Evolutionary conservation across 2,888 invertebrate genomes (phyloP), one percentile per base, ranked within the genome.

Genomic region (Arctia plantaginis): DNA sequence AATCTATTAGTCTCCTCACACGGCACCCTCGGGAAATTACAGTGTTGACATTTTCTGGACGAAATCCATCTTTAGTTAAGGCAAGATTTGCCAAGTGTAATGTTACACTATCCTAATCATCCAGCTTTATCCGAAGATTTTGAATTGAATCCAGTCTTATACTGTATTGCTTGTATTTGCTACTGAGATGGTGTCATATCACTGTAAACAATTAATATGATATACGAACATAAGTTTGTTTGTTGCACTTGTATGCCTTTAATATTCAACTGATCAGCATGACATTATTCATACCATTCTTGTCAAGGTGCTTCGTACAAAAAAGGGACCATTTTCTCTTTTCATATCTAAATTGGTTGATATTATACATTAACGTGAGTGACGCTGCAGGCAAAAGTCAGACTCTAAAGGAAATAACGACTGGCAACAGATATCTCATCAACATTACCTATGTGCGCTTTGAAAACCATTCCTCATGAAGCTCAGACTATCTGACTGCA

Each of bases 1-100:
- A 73, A 76, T 76, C 76, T 76, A 70, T 76, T 76, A 76, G 72
- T 70, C 72, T 66, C 55, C 70, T 70, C 70, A 76, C 33, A 76
- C 73, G 67, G 41, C 67, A 47, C 75, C 67, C 72, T 62, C 39
- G 76, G 76, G 76, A 76, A 76, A 76, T 76, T 76, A 72, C 41
- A 51, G 51, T 70, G 67, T 33, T 73, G 76, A 70, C 73, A 69
- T 35, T 74, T 74, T 74, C 66, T 68, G 71, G 74, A 69, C 62
- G 71, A 62, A 65, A 71, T 62, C 71, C 47, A 66, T 67, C 74
- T 71, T 74, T 71, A 71, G 66, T 44, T 74, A 66, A 71, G 68
- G 64, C 64, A 66, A 72, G 72, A 66, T 66, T 75, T 70, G 59
- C 41, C 72, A 66, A 68, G 71, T 73, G 62, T 67, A 69, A 51